Conservation (phyloP, 2,888 invertebrate species). For the Melieria picta region DNA sequence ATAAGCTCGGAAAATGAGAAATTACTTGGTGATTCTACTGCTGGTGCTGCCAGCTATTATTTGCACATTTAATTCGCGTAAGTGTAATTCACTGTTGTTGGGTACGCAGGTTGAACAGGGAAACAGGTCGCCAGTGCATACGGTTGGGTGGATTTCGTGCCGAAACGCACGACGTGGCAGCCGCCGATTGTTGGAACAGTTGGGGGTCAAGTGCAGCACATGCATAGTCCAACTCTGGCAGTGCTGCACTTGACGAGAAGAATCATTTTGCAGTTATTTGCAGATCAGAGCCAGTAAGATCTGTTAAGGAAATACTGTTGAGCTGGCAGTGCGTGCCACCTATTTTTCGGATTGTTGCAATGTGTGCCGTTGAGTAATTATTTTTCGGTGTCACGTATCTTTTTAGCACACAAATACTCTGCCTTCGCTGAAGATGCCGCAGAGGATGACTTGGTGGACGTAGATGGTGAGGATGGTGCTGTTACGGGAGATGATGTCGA, state of each 20-base stretch:
- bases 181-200: constrained; percentile 15
- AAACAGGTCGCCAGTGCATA: constrained; percentile 12
- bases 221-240: constrained; percentile 24
- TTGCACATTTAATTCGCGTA: constrained; percentile 78
- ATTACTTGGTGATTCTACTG: constrained; percentile 73
- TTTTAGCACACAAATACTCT: constrained; percentile 67
- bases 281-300: too few species aligned
- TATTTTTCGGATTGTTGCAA: too few species aligned
- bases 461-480: constrained; percentile 73
- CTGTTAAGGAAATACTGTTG: too few species aligned
- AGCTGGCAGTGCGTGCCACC: too few species aligned
- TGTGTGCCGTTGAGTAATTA: too few species aligned
- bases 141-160: background rate
- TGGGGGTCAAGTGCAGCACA: constrained; percentile 1
- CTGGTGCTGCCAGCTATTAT: constrained; percentile 78
- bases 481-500: constrained; percentile 73
- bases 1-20: constrained; percentile 70
- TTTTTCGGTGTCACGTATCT: background rate
- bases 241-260: background rate
- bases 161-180: constrained; percentile 35
- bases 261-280: too few species aligned
- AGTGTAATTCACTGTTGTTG: constrained; percentile 63
- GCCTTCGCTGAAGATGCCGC: constrained; percentile 68
- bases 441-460: constrained; percentile 71
- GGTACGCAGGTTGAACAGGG: background rate